phyloP scores from a whole-genome alignment of 1,140 invertebrate genomes.

The Papilio xuthus region DNA sequence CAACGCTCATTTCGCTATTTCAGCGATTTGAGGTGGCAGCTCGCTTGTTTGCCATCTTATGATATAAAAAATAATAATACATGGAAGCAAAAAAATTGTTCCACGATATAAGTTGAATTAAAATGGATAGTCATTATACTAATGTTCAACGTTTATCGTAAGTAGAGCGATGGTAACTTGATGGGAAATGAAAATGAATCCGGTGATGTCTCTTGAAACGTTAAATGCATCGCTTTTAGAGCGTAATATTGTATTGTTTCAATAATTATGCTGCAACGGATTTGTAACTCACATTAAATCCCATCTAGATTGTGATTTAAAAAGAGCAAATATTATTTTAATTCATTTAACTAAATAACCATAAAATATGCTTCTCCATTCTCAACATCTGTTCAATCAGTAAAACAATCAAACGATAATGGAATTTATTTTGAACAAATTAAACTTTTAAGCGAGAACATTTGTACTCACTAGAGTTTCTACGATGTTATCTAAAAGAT shows the following conservation, averaged over 20 bases:
- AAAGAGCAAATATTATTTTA: too few species aligned
- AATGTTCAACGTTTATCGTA: neutral
- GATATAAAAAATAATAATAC: too few species aligned
- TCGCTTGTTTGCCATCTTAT: too few species aligned
- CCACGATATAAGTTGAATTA: neutral
- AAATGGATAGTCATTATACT: neutral
- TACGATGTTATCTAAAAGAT: constrained; percentile 36
- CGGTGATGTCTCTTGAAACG: neutral
- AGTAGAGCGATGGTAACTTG: neutral
- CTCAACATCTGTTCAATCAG: constrained; percentile 68
- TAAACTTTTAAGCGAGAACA: constrained; percentile 74
- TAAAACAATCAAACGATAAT: constrained; percentile 74
- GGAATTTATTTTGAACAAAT: constrained; percentile 73
- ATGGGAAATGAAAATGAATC: neutral
- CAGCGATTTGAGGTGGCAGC: too few species aligned
- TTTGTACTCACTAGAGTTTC: constrained; percentile 67
- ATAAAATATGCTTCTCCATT: neutral
- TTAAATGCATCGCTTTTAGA: neutral
- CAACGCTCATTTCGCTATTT: too few species aligned
- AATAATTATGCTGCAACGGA: too few species aligned
- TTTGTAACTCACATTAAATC: too few species aligned
- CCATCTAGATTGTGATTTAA: too few species aligned
- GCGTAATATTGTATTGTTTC: neutral
- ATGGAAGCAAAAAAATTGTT: neutral
- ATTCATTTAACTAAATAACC: neutral